A percentile compares a stretch with the other conserved stretches of the same genome.
Conservation (phyloP, 2,113 vertebrate genomes). For the Catharus minimus region DNA sequence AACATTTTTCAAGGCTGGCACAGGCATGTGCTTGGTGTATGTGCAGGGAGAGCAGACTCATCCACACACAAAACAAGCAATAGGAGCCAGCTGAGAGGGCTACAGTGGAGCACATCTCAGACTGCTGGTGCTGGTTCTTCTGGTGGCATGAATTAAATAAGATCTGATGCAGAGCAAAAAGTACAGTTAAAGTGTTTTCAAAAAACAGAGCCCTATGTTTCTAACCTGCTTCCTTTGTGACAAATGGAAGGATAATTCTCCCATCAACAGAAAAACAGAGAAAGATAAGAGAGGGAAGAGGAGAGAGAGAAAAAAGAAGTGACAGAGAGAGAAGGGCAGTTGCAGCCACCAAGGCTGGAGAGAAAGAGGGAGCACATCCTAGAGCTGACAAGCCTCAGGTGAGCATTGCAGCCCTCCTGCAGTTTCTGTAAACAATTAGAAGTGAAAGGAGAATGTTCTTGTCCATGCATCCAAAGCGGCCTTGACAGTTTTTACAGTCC, state of each 20-base stretch:
- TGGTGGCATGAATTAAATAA: neutral
- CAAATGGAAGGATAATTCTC: neutral
- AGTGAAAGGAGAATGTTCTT: neutral
- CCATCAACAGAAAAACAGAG: neutral
- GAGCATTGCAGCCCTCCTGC: neutral
- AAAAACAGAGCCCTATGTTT: neutral
- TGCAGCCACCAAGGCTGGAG: neutral
- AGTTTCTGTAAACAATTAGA: neutral
- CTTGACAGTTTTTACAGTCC: neutral
- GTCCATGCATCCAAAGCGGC: fast-evolving
- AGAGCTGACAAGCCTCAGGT: neutral
- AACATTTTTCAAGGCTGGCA: neutral
- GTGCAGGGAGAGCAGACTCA: neutral
- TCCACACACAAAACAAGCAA: neutral
- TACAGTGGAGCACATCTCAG: neutral
- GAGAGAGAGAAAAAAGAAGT: neutral
- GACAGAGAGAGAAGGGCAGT: neutral
- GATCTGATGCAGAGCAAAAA: neutral
- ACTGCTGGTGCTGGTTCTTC: neutral
- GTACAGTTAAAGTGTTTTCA: neutral
- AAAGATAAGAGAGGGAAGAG: neutral
- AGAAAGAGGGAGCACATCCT: neutral
- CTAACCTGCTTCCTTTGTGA: neutral
- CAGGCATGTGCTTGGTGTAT: fast-evolving
- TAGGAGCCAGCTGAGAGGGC: neutral